Conservation (phyloP, 2,888 invertebrate genomes). For the Drosophila colorata region DNA sequence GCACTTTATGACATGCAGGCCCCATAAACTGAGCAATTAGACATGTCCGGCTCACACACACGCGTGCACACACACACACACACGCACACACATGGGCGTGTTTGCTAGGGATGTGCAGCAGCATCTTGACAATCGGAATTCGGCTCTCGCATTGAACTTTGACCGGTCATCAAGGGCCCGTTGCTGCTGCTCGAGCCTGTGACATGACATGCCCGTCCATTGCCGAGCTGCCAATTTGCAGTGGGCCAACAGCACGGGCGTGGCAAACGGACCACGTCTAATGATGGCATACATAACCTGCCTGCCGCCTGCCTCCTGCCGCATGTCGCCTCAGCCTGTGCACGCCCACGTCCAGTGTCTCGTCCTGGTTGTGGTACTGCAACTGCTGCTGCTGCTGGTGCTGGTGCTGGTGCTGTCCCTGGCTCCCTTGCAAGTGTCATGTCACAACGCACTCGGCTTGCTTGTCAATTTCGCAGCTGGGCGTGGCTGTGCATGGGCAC, state of each 20-base stretch:
- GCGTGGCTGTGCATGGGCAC: constrained; percentile 67
- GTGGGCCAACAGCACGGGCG: constrained; percentile 65
- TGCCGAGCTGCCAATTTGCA: constrained; percentile 76
- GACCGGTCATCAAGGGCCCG: constrained; percentile 59
- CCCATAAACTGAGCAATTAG: constrained; percentile 76
- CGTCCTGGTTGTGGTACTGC: constrained; percentile 21
- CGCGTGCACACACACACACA: no score
- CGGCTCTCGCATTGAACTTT: constrained; percentile 75
- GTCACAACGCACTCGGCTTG: constrained; percentile 76
- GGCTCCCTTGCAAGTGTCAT: constrained; percentile 75
- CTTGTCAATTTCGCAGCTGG: constrained; percentile 79
- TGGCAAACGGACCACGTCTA: constrained; percentile 78
- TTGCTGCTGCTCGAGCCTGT: constrained; percentile 42
- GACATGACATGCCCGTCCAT: constrained; percentile 70
- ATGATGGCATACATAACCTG: constrained; percentile 78
- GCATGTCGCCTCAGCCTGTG: constrained; percentile 13
- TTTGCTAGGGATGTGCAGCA: constrained; percentile 4
- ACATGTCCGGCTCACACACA: constrained; percentile 54
- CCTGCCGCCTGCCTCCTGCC: constrained; percentile 28
- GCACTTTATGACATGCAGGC: constrained; percentile 72
- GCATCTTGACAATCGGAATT: constrained; percentile 77
- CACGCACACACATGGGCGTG: no score
- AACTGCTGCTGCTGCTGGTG: constrained; percentile 22
- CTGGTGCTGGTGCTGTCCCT: constrained; percentile 29
- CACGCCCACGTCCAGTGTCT: constrained; percentile 41